Percentiles rank a stretch among this genome's conserved stretches.
Conservation (phyloP, 2,797 vertebrate species). For the Pagetopsis macropterus region DNA sequence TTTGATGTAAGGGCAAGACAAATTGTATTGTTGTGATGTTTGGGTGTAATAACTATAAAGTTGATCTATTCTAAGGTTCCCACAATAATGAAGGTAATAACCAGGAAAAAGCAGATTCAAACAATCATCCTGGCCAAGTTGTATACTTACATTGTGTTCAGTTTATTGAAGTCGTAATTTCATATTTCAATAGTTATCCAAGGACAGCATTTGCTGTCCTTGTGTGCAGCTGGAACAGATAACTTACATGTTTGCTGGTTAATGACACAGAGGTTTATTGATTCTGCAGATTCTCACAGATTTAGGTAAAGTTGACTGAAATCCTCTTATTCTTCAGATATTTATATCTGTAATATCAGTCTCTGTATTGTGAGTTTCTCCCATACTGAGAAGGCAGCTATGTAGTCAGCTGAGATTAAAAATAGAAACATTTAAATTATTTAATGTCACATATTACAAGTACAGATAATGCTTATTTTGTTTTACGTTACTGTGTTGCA, state of each 20-base stretch:
- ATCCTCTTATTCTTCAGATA: background rate
- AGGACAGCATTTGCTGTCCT: conserved; percentile 6
- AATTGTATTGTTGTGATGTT: conserved; percentile 30
- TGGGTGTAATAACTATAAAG: conserved; percentile 48
- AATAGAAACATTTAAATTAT: background rate
- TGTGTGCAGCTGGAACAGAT: background rate
- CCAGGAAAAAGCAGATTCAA: conserved; percentile 54
- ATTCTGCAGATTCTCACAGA: conserved; percentile 26
- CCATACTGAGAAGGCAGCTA: no score
- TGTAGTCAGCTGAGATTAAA: background rate
- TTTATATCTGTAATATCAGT: background rate
- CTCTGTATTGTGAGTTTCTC: background rate
- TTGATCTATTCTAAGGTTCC: conserved; percentile 41
- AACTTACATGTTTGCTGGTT: background rate
- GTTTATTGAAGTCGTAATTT: conserved; percentile 30
- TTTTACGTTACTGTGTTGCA: background rate
- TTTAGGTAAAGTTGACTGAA: background rate
- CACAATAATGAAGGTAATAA: conserved; percentile 65
- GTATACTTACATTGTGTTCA: conserved; percentile 10
- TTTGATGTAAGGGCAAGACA: conserved; percentile 38
- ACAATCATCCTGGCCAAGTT: conserved; percentile 2
- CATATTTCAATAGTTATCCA: conserved; percentile 15
- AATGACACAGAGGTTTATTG: conserved; percentile 14
- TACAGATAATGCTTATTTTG: background rate
- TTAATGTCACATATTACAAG: background rate